Conservation (phyloP, 2,797 vertebrate species). For the Chromobotia macracanthus region DNA sequence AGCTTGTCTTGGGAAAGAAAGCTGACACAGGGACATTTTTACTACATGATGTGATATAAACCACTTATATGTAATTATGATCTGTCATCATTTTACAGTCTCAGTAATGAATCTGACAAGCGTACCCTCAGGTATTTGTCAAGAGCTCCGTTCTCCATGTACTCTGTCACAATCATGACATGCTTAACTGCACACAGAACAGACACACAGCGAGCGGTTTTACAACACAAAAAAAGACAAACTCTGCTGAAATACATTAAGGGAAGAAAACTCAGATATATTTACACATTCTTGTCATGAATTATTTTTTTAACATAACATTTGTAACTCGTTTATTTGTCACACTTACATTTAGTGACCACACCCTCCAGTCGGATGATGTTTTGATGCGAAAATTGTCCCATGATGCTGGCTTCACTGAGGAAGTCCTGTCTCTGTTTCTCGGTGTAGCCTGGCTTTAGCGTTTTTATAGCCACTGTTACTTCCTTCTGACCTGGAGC, state of each 20-base stretch:
- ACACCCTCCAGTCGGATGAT: constrained; percentile 95
- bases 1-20: not conserved
- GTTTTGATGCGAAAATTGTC: constrained; percentile 96
- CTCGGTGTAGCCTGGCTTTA: constrained; percentile 93
- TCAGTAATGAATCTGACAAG: constrained; percentile 21
- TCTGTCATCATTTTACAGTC: not conserved
- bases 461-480: constrained; percentile 91
- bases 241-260: not conserved
- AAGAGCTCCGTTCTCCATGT: constrained; percentile 96
- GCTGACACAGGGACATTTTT: not conserved
- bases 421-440: constrained; percentile 96
- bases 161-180: constrained; percentile 96
- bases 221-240: not conserved
- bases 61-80: not conserved
- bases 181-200: constrained; percentile 84
- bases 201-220: not conserved
- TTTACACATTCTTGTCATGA: too few species aligned
- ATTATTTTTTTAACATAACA: too few species aligned
- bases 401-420: constrained; percentile 97
- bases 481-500: constrained; percentile 83
- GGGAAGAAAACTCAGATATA: too few species aligned
- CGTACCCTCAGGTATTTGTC: constrained; percentile 91
- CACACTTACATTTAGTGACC: constrained; percentile 89
- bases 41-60: not conserved
- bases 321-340: too few species aligned